Conservation (phyloP, 2,797 vertebrate genomes). For the Karalla daura region DNA sequence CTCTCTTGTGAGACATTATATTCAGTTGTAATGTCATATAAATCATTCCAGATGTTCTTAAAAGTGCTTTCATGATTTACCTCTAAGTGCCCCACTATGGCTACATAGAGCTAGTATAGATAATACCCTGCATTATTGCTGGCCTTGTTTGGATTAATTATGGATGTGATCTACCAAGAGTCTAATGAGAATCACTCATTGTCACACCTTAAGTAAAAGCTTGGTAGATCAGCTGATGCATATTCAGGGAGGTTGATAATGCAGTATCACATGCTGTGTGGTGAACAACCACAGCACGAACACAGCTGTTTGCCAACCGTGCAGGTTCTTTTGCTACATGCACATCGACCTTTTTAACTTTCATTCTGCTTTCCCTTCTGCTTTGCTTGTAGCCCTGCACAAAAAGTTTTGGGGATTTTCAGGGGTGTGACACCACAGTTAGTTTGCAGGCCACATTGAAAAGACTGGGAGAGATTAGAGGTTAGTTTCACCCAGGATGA, state of each 20-base stretch:
- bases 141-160: conserved; percentile 4
- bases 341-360: too few relatives aligned
- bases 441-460: neutral
- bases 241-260: neutral
- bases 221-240: neutral
- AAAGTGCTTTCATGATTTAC: neutral
- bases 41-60: neutral
- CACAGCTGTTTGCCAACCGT: too few relatives aligned
- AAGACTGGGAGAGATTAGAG: neutral
- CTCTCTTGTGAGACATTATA: neutral
- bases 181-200: neutral
- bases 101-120: conserved; percentile 1
- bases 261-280: neutral
- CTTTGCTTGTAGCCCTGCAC: too few relatives aligned
- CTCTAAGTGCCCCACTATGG: neutral
- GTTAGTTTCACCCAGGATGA: neutral
- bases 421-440: neutral
- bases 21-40: neutral
- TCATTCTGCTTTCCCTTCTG: too few relatives aligned
- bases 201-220: conserved; percentile 6
- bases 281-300: too few relatives aligned
- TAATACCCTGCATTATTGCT: conserved; percentile 3
- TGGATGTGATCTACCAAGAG: conserved; percentile 12
- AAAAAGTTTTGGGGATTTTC: too few relatives aligned
- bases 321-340: too few relatives aligned